These are phyloP conservation scores for Pandion haliaetus DNA, from an alignment of 2,113 vertebrate genomes.

Conservation along the genomic window DNA sequence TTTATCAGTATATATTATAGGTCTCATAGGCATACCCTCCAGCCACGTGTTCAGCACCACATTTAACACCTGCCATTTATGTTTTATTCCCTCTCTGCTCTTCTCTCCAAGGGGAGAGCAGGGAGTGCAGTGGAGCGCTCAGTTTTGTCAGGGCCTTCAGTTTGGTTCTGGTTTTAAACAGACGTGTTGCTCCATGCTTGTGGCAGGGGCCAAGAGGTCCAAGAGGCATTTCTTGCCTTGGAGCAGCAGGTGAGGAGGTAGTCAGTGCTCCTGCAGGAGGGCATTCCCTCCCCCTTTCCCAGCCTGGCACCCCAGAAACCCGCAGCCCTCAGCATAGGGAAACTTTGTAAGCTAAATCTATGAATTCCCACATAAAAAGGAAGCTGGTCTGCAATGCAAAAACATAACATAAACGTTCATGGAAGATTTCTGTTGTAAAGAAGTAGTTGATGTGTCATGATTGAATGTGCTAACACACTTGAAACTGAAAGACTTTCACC, in stretches of 20 bases:
- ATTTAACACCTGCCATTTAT: neutral
- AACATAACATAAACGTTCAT: neutral
- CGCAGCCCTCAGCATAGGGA: neutral
- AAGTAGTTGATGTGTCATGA: neutral
- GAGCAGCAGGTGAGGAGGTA: neutral
- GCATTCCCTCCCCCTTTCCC: neutral
- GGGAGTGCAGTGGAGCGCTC: neutral
- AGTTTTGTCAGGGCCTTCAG: neutral
- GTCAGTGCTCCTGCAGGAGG: neutral
- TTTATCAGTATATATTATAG: neutral
- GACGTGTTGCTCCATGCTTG: accelerated
- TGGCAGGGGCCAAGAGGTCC: neutral
- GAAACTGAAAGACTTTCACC: neutral
- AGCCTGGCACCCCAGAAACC: neutral
- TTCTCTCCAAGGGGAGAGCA: neutral
- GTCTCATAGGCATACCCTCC: neutral
- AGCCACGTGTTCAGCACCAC: neutral
- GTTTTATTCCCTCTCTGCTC: neutral
- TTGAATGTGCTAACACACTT: neutral
- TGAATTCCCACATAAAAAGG: neutral
- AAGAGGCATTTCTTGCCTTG: neutral
- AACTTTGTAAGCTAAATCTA: neutral
- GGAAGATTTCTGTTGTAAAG: neutral
- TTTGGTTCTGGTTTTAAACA: neutral
- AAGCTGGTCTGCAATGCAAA: neutral